Conservation (phyloP, 2,113 vertebrate genomes). For the Nesogale talazaci region DNA sequence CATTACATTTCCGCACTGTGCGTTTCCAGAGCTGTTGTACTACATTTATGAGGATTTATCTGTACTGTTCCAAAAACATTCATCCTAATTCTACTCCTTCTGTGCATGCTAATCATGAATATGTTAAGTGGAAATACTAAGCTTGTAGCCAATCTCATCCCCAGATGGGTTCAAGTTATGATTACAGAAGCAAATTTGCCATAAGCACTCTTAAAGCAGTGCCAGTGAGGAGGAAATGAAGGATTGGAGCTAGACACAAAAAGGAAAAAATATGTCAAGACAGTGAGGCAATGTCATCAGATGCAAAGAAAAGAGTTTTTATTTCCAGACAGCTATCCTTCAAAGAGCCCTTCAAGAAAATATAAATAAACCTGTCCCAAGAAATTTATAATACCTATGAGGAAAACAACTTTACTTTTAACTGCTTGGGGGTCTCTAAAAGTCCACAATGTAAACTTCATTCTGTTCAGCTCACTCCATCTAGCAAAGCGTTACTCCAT, state of each 20-base stretch:
- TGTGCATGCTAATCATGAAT: constrained; percentile 90
- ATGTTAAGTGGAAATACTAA: constrained; percentile 89
- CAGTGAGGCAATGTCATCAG: constrained; percentile 45
- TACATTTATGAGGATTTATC: constrained; percentile 93
- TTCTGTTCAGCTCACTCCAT: constrained; percentile 56
- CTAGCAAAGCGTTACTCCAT: neutral
- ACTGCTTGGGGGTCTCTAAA: constrained; percentile 51
- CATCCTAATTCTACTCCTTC: constrained; percentile 90
- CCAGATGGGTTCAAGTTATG: constrained; percentile 90
- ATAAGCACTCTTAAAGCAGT: constrained; percentile 84
- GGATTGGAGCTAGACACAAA: constrained; percentile 63
- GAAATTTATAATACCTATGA: constrained; percentile 46
- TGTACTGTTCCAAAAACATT: constrained; percentile 90
- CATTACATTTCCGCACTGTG: constrained; percentile 88
- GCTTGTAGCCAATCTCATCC: constrained; percentile 87
- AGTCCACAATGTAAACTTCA: constrained; percentile 13
- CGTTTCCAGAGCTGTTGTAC: constrained; percentile 90
- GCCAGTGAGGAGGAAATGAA: constrained; percentile 83
- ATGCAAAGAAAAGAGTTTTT: neutral
- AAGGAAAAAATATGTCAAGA: neutral
- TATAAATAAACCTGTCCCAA: constrained; percentile 53
- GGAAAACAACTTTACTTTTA: constrained; percentile 40
- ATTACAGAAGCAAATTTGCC: constrained; percentile 90
- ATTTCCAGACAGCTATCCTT: constrained; percentile 45
- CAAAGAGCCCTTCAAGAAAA: neutral